Base-by-base conservation (phyloP, 2,888 invertebrate species). In the Anarsia innoxiella region DNA sequence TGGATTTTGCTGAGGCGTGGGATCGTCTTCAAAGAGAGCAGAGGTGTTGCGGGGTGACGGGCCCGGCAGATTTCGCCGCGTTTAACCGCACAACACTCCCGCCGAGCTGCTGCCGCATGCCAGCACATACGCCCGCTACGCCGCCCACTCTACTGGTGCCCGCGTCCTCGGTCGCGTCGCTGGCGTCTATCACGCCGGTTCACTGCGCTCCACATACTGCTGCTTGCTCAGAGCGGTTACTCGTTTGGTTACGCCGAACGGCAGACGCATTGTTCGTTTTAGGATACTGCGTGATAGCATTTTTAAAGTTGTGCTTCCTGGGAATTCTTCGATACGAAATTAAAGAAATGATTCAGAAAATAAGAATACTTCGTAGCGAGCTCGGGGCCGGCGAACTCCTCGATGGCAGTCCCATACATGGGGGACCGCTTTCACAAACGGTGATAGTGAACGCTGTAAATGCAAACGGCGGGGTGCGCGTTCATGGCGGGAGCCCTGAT, bases 321-420 rank as follows among this genome's bases (percentile, higher is more conserved):
- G 94, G 93, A 44, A 93, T 94, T 56, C 87, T 94, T 55, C 89
- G 93, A 42, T 93, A 93, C 84, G 94, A 94, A 86, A 94, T 94
- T 64, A 89, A 92, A 51, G 95, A 95, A 76, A 95, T 95, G 95
- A 94, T 95, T 64, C 93, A 94, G 72, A 95, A 95, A 84, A 95
- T 95, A 67, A 90, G 91, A 61, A 88, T 95, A 66, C 84, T 95
- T 45, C 89, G 89, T 56, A 89, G 88, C 42, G 92, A 92, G 62
- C 70, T 88, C 48, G 88, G 89, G 31, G 80, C 85, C 27, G 80
- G 84, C 1, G 86, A 86, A 56, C 65, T 86, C 26, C 56, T 80
- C 13, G 84, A 84, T 28, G 66, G 78, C 12, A 83, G 83, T 42
- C 83, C 83, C 6, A 51, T 82, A 34, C 82, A 86, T 50, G 82